phyloP scores from a whole-genome alignment of 2,113 vertebrate species.

The human region GRCh38 chr5:2657001-2657500 shows the following conservation, averaged over 20 bases:
- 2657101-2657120: no score
- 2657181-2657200: rapidly evolving
- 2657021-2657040: rapidly evolving
- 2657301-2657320: rapidly evolving
- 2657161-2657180: no score
- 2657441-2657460: rapidly evolving
- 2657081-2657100: no score
- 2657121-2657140: rapidly evolving
- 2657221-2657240: neutral
- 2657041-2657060: rapidly evolving
- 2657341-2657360: neutral
- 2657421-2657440: rapidly evolving
- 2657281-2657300: rapidly evolving
- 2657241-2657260: rapidly evolving
- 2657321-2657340: rapidly evolving
- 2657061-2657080: no score
- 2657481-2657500: rapidly evolving
- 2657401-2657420: neutral
- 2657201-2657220: neutral
- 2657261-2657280: rapidly evolving
- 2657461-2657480: rapidly evolving
- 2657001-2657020: rapidly evolving
- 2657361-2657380: neutral
- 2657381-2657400: rapidly evolving
- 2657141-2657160: no score